A percentile compares a stretch with the other conserved stretches of the same genome.
Evolutionary conservation across 1,140 invertebrate genomes (phyloP).

Genomic region (Amphibalanus amphitrite): DNA sequence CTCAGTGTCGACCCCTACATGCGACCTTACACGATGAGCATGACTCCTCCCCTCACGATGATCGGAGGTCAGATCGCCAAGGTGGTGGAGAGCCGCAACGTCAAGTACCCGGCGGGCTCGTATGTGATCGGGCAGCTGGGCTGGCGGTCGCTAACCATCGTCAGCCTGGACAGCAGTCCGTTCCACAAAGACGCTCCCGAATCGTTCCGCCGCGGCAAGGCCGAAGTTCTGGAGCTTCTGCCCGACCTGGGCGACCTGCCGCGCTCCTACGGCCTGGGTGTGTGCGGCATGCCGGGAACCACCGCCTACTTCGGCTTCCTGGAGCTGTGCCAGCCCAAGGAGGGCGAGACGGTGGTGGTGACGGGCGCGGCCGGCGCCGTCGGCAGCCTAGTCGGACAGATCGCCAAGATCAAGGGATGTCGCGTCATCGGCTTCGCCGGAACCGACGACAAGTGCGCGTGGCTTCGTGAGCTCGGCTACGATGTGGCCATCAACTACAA

Average conservation of each 20-base stretch:
- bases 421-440: too few species aligned
- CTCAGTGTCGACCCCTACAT: constrained; percentile 12
- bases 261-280: constrained; percentile 35
- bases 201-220: too few species aligned
- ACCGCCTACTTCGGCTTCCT: too few species aligned
- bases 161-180: background rate
- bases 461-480: constrained; percentile 23
- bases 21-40: constrained; percentile 6
- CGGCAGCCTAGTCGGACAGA: too few species aligned
- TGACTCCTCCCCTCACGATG: constrained; percentile 6
- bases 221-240: constrained; percentile 19
- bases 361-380: too few species aligned
- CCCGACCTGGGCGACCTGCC: constrained; percentile 35
- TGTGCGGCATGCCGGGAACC: constrained; percentile 43
- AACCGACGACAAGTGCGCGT: constrained; percentile 24
- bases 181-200: too few species aligned
- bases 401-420: too few species aligned
- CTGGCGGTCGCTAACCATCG: too few species aligned
- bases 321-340: too few species aligned
- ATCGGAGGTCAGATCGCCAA: constrained; percentile 9
- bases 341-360: too few species aligned
- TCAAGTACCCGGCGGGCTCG: constrained; percentile 38
- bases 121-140: constrained; percentile 37
- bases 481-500: constrained; percentile 27
- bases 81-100: constrained; percentile 37